A percentile compares a stretch with the other conserved stretches of the same genome.
Evolutionary conservation across 2,113 vertebrate genomes (phyloP).

Genomic region (Calypte anna): DNA sequence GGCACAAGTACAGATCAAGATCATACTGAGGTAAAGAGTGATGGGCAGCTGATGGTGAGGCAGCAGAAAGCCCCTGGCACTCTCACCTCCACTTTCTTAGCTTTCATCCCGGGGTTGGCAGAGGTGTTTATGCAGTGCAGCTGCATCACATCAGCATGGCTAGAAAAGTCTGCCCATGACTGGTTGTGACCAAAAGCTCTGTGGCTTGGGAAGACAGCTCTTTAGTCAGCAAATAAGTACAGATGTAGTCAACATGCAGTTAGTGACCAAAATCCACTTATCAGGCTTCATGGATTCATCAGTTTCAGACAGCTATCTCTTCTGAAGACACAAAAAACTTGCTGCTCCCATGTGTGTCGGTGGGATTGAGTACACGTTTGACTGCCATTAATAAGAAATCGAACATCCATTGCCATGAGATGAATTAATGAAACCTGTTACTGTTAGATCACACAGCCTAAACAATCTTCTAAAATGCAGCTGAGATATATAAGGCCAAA

Average conservation of each 20-base stretch:
- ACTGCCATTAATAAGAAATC: background rate
- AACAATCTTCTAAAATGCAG: background rate
- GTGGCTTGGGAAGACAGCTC: background rate
- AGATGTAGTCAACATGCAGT: background rate
- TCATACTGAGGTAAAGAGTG: background rate
- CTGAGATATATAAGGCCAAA: background rate
- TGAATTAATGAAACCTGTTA: background rate
- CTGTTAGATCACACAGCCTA: background rate
- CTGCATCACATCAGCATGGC: background rate
- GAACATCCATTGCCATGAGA: background rate
- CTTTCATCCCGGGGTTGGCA: accelerated
- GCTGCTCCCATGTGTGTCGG: background rate
- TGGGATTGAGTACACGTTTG: background rate
- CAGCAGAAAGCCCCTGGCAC: background rate
- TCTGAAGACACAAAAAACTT: background rate
- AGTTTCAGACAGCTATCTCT: background rate
- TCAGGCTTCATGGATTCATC: background rate
- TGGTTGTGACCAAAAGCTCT: background rate
- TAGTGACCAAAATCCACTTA: background rate
- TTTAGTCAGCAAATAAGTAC: background rate
- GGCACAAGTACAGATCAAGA: background rate
- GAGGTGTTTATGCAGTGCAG: accelerated
- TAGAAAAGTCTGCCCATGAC: background rate
- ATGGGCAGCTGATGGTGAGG: background rate
- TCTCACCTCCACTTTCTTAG: background rate